Conservation (phyloP, 92 coral and sea anemone species). For the Diadumene lineata region DNA sequence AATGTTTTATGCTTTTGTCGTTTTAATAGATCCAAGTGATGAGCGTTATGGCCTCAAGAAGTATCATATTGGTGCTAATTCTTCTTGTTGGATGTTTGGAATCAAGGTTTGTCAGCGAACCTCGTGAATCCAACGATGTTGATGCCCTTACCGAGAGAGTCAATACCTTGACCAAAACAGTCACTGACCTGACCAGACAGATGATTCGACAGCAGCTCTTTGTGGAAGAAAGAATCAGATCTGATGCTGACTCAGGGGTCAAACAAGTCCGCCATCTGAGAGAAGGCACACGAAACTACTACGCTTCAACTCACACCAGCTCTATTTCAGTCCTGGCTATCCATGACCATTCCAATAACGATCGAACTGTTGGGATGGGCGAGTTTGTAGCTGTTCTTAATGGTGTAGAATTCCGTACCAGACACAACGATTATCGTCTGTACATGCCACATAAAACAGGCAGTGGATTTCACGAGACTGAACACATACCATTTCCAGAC, state of each 20-base stretch:
- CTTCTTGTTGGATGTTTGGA: neutral
- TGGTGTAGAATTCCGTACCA: slow-evolving; percentile 85
- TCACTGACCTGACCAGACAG: slow-evolving; percentile 66
- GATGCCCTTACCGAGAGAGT: neutral
- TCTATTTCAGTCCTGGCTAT: slow-evolving; percentile 48
- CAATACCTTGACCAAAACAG: slow-evolving; percentile 4
- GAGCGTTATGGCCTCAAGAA: neutral
- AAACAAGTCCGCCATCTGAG: slow-evolving; percentile 59
- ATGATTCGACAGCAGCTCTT: slow-evolving; percentile 70
- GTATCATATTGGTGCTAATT: neutral
- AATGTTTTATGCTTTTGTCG: neutral
- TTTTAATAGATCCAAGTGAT: neutral
- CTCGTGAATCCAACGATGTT: neutral
- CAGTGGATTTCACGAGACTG: slow-evolving; percentile 47
- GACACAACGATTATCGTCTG: slow-evolving; percentile 87
- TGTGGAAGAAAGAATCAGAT: slow-evolving; percentile 66
- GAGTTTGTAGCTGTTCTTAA: slow-evolving; percentile 75
- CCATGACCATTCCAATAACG: slow-evolving; percentile 80
- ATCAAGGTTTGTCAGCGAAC: neutral
- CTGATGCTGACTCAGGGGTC: slow-evolving; percentile 79
- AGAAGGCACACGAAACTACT: slow-evolving; percentile 64
- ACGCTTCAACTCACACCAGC: slow-evolving; percentile 48
- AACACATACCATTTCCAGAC: slow-evolving; percentile 50
- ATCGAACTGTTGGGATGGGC: slow-evolving; percentile 78
- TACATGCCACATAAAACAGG: slow-evolving; percentile 56